Evolutionary conservation across 1,140 invertebrate genomes (phyloP).

Genomic region (Pentalonia nigronervosa): DNA sequence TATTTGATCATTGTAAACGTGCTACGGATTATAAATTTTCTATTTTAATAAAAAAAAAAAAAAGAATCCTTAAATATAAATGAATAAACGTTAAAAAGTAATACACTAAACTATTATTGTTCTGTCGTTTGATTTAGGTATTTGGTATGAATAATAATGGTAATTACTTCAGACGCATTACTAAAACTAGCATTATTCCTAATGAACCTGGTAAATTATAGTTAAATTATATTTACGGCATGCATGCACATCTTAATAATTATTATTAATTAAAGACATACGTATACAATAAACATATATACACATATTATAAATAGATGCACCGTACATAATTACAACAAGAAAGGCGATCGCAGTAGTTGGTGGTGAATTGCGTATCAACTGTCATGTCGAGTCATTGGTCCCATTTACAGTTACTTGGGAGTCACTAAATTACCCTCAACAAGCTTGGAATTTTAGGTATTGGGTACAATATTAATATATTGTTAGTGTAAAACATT

Average conservation of each 20-base stretch:
- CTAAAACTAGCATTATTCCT: constrained; percentile 41
- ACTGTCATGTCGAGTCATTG: constrained; percentile 20
- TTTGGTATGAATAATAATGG: constrained; percentile 28
- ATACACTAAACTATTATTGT: background rate
- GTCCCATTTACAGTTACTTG: constrained; percentile 17
- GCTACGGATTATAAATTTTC: too few species aligned
- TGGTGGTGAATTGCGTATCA: constrained; percentile 21
- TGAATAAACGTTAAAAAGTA: background rate
- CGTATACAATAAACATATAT: background rate
- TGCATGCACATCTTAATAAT: background rate
- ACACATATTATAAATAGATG: constrained; percentile 8
- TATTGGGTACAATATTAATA: background rate
- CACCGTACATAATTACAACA: constrained; percentile 8
- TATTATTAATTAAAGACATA: background rate
- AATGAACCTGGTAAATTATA: constrained; percentile 21
- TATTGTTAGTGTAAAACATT: background rate
- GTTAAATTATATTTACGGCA: background rate
- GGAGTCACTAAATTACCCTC: background rate
- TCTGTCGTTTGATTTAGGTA: constrained; percentile 24
- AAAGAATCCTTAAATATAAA: too few species aligned
- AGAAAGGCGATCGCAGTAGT: background rate
- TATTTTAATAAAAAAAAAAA: too few species aligned
- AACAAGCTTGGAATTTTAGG: constrained; percentile 34
- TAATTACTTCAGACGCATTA: constrained; percentile 24
- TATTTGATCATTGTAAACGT: too few species aligned